Conservation (phyloP, 2,113 vertebrate genomes). For the Speoplatyrhinus poulsoni region DNA sequence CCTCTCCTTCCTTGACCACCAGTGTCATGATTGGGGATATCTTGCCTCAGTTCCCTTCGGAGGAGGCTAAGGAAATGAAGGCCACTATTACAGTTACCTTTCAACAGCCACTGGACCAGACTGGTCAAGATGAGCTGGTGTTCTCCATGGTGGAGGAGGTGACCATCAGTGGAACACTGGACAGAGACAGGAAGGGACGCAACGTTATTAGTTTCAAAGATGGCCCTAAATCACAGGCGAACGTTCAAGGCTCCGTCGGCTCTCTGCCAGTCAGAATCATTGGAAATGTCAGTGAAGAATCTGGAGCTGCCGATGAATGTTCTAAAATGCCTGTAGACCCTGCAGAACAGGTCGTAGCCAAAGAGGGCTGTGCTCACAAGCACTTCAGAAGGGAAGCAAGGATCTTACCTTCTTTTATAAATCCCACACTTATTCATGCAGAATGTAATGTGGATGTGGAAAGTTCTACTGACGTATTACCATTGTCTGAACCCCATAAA, state of each 20-base stretch:
- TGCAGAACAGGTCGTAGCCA: not conserved
- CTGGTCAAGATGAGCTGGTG: slow-evolving; percentile 93
- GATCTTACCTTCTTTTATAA: slow-evolving; percentile 83
- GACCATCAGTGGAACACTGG: slow-evolving; percentile 85
- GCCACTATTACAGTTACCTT: slow-evolving; percentile 92
- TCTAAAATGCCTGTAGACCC: not conserved
- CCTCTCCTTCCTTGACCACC: slow-evolving; percentile 65
- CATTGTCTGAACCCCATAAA: slow-evolving; percentile 70
- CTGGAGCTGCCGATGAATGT: slow-evolving; percentile 5
- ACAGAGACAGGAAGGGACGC: slow-evolving; percentile 81
- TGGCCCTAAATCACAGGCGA: slow-evolving; percentile 73
- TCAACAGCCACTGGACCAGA: slow-evolving; percentile 91
- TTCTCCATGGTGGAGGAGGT: slow-evolving; percentile 96
- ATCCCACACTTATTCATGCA: slow-evolving; percentile 85
- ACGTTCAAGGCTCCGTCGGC: slow-evolving; percentile 73
- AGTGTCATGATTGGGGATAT: slow-evolving; percentile 56
- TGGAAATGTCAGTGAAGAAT: slow-evolving; percentile 85
- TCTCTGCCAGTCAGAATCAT: slow-evolving; percentile 93
- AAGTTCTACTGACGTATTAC: slow-evolving; percentile 68
- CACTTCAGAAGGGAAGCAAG: slow-evolving; percentile 36
- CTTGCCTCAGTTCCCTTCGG: slow-evolving; percentile 47
- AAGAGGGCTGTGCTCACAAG: slow-evolving; percentile 15
- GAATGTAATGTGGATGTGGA: slow-evolving; percentile 68
- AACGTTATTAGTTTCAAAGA: slow-evolving; percentile 93
- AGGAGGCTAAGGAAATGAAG: slow-evolving; percentile 82